Evolutionary conservation across 64 coral and sea anemone genomes (phyloP), one percentile per base, ranked within the genome.

Genomic region (Anthopleura sola): DNA sequence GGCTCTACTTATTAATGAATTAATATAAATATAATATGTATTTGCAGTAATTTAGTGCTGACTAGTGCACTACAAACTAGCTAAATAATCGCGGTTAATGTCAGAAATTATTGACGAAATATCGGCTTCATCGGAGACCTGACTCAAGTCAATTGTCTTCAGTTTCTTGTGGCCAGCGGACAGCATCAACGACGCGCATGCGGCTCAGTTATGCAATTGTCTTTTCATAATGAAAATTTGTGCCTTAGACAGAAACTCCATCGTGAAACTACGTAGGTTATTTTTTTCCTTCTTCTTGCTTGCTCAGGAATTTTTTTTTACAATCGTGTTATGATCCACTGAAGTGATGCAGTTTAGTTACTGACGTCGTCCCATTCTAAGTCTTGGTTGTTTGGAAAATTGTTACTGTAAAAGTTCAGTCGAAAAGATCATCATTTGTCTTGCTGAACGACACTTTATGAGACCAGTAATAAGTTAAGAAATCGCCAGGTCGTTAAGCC

Each of bases 21-120:
- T 71, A 71, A 71, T 71, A 32, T 71, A 71, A 71, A 71, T 71
- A 71, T 71, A 71, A 33, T 71, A 34, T 33, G 28, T 16, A 71
- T 71, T 14, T 34, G 28, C 26, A 71, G 34, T 36, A 71, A 71
- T 16, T 34, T 71, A 16, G 58, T 62, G 58, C 58, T 62, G 58
- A 62, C 7, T 26, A 62, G 23, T 10, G 58, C 58, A 62, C 58
- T 62, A 2, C 50, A 62, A 62, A 62, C 58, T 71, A 71, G 66
- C 66, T 71, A n/a, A 69, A 69, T 34, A 71, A 71, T 71, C 66
- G 66, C 2, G 66, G 29, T 16, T 71, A 71, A 71, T 71, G 66
- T 71, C 66, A 71, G 24, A 32, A 32, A 71, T 71, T 34, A 31
- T 71, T 32, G 66, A 71, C 66, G 28, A 71, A 71, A 71, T 24